Base-by-base conservation (phyloP, 1,140 invertebrate species). In the Pteromalus puparum region DNA sequence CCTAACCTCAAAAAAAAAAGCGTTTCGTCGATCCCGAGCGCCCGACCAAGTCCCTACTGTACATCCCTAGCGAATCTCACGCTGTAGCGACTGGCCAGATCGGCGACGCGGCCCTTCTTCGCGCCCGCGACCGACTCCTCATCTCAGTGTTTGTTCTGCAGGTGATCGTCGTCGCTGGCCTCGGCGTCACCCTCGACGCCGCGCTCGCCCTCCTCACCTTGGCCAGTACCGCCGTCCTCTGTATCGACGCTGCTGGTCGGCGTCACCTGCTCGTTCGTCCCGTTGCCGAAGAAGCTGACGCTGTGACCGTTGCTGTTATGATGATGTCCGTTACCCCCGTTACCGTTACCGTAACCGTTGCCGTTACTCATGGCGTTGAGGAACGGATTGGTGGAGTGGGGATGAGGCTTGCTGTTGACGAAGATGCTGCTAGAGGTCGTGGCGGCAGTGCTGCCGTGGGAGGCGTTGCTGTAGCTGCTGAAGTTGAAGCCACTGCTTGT, bases 201-300 rank as follows among this genome's bases (percentile, higher is more conserved):
- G 93, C 91, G 83, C 94, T 86, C 85, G 46, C 93, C 93, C 30
- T 94, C 93, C 80, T 95, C 94, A 13, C 91, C 87, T 30, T 91
- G 90, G 0, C 89, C 87, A n/a, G 92, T 92, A 80, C 93, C 93
- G 67, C 94, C 94, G 61, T 95, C 94, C 79, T 95, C 94, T 0
- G 94, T 95, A 87, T 94, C 94, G 53, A 94, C 94, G 87, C 94
- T 95, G 85, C 94, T 95, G 2, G 94, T 94, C 12, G 94, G 94
- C 0, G 94, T 95, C 28, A 94, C 91, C 73, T 94, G 94, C 70
- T 95, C 94, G 81, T 91, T 90, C 13, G 88, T 90, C 30, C 90
- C 91, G 84, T 87, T 87, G 87, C 83, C 86, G 87, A 91, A 82
- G 68, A 85, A 85, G 26, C 61, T 82, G 75, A 82, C 48, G 24